A percentile compares a stretch with the other conserved stretches of the same genome.
These are phyloP conservation scores for Spea multiplicata DNA, from an alignment of 2,113 vertebrate species.

Conservation along the genomic window DNA sequence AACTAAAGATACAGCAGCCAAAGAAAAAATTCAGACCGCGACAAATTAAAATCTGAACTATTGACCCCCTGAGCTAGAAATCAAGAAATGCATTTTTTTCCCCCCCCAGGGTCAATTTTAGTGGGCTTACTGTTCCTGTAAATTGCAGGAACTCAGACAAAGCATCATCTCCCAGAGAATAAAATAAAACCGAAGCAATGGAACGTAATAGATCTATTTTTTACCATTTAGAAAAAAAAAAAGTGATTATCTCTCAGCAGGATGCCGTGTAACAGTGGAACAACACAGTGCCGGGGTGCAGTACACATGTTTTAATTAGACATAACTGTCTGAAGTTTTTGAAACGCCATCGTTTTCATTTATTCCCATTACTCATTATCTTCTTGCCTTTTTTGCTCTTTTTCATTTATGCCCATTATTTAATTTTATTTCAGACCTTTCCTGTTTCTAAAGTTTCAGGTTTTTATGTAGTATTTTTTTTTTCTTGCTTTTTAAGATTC, in stretches of 20 bases:
- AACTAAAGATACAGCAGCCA: conserved; percentile 22
- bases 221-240: conserved; percentile 25
- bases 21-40: conserved; percentile 28
- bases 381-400: conserved; percentile 32
- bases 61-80: conserved; percentile 9
- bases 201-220: conserved; percentile 28
- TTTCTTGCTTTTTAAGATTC: too few relatives aligned
- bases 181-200: conserved; percentile 32
- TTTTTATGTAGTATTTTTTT: too few relatives aligned
- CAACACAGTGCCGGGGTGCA: conserved; percentile 11
- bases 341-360: conserved; percentile 22
- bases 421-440: not conserved
- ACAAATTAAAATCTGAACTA: conserved; percentile 44
- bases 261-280: conserved; percentile 14
- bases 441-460: not conserved
- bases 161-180: conserved; percentile 15
- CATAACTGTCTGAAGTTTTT: conserved; percentile 36
- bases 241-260: conserved; percentile 46
- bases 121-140: conserved; percentile 13
- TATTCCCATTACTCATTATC: conserved; percentile 31
- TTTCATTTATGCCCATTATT: conserved; percentile 53
- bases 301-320: conserved; percentile 44
- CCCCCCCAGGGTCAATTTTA: conserved; percentile 18
- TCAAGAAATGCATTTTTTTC: conserved; percentile 10
- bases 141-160: conserved; percentile 18